Evolutionary conservation across 2,888 invertebrate genomes (phyloP), one percentile per base, ranked within the genome.

Genomic region (Eupsilia transversa): DNA sequence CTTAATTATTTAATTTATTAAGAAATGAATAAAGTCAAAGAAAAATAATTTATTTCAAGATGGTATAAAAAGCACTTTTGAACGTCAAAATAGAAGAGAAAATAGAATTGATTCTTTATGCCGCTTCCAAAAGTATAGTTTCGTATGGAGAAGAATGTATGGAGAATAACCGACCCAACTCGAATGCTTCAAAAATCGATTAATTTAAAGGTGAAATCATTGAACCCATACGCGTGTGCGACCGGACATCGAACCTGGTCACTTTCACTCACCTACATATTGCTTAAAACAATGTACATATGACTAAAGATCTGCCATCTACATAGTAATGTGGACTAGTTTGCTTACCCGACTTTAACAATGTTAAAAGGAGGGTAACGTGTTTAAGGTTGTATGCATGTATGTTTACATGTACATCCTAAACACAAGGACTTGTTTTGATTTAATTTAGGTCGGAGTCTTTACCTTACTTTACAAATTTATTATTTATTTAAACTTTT

Each of bases 251-350:
- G 52, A 83, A 80, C 66, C 10, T 52, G 61, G 23, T 23, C 12
- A 81, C 87, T 83, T 85, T 87, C 87, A 77, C 85, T 76, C 60
- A 65, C 86, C 75, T 57, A 83, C 74, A 70, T 83, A 68, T 84
- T 76, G 82, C 56, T 82, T 80, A 82, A 86, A 72, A 86, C 88
- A 84, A 88, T 81, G 79, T 77, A 49, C 35, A 2, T 68, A 64
- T 38, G 17, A 46, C 12, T 9, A n/a, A 77, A 60, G 33, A 63
- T 72, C 30, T 27, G 23, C 35, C 9, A 56, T 77, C n/a, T 56
- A 46, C 66, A 43, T 63, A 17, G 23, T 52, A 33, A 81, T 63
- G 46, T 63, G 63, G 17, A 56, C 61, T 61, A 57, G 41, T 52
- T 77, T 56, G 30, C 5, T 57, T 56, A 33, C 54, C 46, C 46